These are phyloP conservation scores for Murina feae DNA, from an alignment of 2,113 vertebrate species.

Conservation along the genomic window DNA sequence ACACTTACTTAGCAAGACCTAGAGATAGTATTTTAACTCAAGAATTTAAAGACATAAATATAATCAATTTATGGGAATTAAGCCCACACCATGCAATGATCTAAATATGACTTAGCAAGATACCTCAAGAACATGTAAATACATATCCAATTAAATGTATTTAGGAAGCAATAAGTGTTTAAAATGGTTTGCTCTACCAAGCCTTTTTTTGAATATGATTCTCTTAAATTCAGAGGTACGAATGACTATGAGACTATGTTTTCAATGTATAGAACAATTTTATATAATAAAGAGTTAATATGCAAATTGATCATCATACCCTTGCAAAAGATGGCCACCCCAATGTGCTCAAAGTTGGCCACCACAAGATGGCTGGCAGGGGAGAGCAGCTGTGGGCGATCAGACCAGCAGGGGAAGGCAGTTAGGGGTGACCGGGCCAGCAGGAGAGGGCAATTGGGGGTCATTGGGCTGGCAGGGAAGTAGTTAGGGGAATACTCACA, in stretches of 20 bases:
- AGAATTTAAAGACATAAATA: background rate
- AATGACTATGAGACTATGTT: background rate
- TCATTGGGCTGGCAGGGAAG: too few species aligned
- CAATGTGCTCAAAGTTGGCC: too few species aligned
- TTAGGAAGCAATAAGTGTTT: background rate
- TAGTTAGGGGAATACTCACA: too few species aligned
- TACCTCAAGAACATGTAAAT: background rate
- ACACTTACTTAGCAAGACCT: background rate
- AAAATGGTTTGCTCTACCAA: background rate
- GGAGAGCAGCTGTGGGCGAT: too few species aligned
- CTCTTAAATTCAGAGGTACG: background rate
- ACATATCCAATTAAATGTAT: background rate
- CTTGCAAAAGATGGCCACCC: too few species aligned
- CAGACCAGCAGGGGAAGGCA: too few species aligned
- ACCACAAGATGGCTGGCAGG: too few species aligned
- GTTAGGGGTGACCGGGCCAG: too few species aligned
- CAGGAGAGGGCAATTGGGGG: too few species aligned
- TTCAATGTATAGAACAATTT: background rate
- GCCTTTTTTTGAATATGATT: background rate
- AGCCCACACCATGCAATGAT: background rate
- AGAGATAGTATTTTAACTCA: background rate
- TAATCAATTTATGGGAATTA: background rate
- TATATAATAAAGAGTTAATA: too few species aligned
- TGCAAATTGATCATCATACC: too few species aligned
- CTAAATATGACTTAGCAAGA: background rate